Conservation (phyloP, 2,113 vertebrate genomes). For the Phrynosoma platyrhinos region DNA sequence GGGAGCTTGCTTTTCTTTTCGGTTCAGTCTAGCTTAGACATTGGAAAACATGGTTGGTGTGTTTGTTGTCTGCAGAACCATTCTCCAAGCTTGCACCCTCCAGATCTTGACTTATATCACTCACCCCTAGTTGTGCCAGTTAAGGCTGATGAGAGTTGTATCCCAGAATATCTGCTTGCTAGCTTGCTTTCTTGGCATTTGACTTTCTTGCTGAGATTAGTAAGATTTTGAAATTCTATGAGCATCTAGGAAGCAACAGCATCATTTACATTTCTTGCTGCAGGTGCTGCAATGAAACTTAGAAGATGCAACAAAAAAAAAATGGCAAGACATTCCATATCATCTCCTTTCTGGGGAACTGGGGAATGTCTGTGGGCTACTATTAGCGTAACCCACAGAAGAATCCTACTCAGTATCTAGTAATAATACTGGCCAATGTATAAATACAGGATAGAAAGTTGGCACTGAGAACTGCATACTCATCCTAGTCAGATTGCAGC, state of each 20-base stretch:
- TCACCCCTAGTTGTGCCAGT: too few relatives aligned
- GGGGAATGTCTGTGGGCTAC: conserved; percentile 2
- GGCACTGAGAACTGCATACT: too few relatives aligned
- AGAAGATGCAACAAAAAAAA: neutral
- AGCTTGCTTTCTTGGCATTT: neutral
- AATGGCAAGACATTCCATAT: neutral
- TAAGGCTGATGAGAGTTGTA: too few relatives aligned
- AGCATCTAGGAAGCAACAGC: neutral
- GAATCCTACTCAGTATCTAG: neutral
- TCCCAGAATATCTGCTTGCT: too few relatives aligned
- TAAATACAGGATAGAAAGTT: neutral
- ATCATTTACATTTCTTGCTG: neutral
- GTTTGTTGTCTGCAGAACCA: neutral
- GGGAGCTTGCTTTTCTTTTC: neutral
- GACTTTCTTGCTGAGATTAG: neutral
- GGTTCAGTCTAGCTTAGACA: neutral
- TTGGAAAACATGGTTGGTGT: neutral
- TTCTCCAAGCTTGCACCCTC: too few relatives aligned
- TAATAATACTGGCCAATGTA: neutral
- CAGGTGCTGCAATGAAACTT: neutral
- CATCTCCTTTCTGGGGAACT: neutral
- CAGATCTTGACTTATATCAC: too few relatives aligned
- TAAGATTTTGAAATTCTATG: neutral
- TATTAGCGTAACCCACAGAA: too few relatives aligned
- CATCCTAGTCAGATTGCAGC: neutral